Evolutionary conservation across 2,888 invertebrate species (phyloP).

Genomic region (Oscheius sp.): DNA sequence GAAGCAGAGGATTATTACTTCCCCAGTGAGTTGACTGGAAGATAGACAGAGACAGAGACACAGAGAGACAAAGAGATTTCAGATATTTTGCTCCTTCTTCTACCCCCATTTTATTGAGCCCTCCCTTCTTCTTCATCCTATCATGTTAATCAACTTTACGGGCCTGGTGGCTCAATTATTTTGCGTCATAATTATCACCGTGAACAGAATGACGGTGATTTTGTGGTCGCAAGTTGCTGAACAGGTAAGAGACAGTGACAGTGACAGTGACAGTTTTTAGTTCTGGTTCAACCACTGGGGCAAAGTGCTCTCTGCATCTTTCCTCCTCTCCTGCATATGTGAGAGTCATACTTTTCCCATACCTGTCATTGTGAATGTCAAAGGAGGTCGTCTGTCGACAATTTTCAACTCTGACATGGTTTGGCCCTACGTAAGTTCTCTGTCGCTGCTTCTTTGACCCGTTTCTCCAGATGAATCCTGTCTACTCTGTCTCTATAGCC

Average conservation of each 20-base stretch:
- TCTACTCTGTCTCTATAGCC: background rate
- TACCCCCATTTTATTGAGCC: conserved; percentile 9
- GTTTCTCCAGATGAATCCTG: background rate
- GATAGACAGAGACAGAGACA: background rate
- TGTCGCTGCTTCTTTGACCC: background rate
- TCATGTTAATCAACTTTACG: conserved; percentile 11
- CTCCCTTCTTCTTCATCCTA: conserved; percentile 7
- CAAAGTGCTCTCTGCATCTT: background rate
- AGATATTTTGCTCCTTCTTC: conserved; percentile 24
- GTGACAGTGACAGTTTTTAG: background rate
- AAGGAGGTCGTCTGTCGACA: conserved; percentile 21
- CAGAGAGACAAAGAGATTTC: background rate
- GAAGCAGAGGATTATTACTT: conserved; percentile 13
- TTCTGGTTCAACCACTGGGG: conserved; percentile 17
- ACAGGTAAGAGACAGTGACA: background rate
- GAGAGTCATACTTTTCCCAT: conserved; percentile 7
- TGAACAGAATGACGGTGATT: conserved; percentile 9
- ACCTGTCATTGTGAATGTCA: conserved; percentile 3
- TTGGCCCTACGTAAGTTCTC: conserved; percentile 8
- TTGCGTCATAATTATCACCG: conserved; percentile 2
- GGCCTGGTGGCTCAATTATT: background rate
- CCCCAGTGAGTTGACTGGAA: background rate
- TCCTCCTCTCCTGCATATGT: background rate
- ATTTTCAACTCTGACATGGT: background rate
- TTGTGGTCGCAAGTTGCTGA: conserved; percentile 1